phyloP scores from a whole-genome alignment of 1,140 invertebrate genomes.

The Rhynchophorus ferrugineus region DNA sequence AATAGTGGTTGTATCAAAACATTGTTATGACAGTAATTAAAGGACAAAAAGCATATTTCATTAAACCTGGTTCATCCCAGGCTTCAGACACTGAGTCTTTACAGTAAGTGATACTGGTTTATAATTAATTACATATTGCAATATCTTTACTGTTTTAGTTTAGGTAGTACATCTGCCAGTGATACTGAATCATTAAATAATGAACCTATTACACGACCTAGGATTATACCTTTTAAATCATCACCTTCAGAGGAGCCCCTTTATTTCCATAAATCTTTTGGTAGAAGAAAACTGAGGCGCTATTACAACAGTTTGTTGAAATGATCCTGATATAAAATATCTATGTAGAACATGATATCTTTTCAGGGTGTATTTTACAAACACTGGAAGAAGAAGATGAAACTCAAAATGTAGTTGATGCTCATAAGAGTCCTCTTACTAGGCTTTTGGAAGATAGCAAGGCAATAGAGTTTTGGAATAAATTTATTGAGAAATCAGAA shows the following conservation, averaged over 20 bases:
- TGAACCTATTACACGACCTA: constrained; percentile 45
- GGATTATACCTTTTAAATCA: constrained; percentile 1
- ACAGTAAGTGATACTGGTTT: constrained; percentile 19
- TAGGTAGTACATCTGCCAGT: constrained; percentile 28
- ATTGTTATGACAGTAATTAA: constrained; percentile 30
- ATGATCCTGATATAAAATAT: too few relatives aligned
- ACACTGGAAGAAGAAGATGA: constrained; percentile 29
- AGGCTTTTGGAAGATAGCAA: constrained; percentile 26
- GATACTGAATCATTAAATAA: constrained; percentile 63
- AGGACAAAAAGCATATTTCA: constrained; percentile 21
- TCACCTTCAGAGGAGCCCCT: constrained; percentile 53
- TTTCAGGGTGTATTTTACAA: constrained; percentile 29
- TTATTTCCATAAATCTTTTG: constrained; percentile 75
- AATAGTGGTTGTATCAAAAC: too few relatives aligned
- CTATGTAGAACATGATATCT: too few relatives aligned
- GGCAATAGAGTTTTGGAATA: constrained; percentile 32
- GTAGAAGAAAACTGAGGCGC: constrained; percentile 68
- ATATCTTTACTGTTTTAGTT: constrained; percentile 17
- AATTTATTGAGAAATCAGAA: constrained; percentile 31
- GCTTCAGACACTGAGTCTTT: constrained; percentile 30
- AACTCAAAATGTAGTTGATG: constrained; percentile 21
- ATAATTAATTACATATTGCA: background rate
- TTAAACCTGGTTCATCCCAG: constrained; percentile 12
- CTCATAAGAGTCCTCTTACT: constrained; percentile 30
- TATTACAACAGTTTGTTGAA: constrained; percentile 54